phyloP scores from a whole-genome alignment of 2,113 vertebrate genomes.

The Bubo bubo region DNA sequence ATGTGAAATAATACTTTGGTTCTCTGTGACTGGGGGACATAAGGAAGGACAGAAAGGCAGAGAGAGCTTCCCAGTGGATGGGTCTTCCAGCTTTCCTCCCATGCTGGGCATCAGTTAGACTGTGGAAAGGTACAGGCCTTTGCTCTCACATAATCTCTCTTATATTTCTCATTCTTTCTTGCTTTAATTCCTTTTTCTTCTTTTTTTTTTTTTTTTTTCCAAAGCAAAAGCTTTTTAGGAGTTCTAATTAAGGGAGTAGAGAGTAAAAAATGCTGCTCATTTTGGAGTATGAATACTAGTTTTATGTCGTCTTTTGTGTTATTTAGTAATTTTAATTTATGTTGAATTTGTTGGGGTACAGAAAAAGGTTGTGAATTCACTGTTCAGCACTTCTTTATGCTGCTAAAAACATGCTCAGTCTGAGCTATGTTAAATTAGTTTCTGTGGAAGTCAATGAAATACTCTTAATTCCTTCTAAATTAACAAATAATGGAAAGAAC shows the following conservation, averaged over 20 bases:
- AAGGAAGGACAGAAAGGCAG: not conserved
- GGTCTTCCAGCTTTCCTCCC: not conserved
- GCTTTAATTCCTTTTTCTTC: not conserved
- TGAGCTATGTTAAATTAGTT: conserved; percentile 25
- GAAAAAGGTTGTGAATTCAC: not conserved
- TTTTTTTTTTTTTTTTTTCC: not conserved
- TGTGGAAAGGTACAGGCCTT: not conserved
- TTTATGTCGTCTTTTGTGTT: not conserved
- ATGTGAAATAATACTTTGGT: not conserved
- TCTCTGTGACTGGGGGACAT: not conserved
- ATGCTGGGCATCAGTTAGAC: not conserved
- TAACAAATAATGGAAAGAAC: not conserved
- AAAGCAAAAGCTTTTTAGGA: not conserved
- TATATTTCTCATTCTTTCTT: not conserved
- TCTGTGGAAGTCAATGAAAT: conserved; percentile 42
- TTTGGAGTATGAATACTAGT: not conserved
- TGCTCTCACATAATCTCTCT: not conserved
- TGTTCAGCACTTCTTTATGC: not conserved
- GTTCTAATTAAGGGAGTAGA: not conserved
- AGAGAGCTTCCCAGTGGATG: not conserved
- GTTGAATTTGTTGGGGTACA: not conserved
- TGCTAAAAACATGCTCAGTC: not conserved
- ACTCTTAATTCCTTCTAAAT: conserved; percentile 13
- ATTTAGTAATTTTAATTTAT: not conserved
- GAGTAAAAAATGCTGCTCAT: not conserved